Evolutionary conservation across 2,113 vertebrate species (phyloP).

Genomic region (Dicerorhinus sumatrensis): DNA sequence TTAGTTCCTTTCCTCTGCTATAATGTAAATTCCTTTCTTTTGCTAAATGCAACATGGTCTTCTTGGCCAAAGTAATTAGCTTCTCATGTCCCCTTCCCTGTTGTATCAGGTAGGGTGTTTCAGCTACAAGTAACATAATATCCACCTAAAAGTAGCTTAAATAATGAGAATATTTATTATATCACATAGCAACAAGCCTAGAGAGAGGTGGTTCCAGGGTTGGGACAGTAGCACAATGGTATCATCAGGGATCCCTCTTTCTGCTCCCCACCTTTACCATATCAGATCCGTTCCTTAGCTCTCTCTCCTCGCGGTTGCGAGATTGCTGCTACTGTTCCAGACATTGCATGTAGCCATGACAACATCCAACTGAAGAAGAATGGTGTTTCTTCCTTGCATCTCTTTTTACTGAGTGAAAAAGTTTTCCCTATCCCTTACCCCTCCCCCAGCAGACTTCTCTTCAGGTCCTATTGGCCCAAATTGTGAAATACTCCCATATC

Average conservation of each 20-base stretch:
- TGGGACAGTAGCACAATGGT: background rate
- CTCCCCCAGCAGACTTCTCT: background rate
- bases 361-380: background rate
- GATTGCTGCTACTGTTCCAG: background rate
- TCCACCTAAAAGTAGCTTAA: background rate
- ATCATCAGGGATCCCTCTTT: background rate
- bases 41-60: background rate
- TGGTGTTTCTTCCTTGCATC: background rate
- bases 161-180: background rate
- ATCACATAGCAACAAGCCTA: background rate
- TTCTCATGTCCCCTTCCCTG: background rate
- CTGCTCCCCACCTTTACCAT: background rate
- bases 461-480: background rate
- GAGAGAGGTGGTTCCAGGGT: background rate
- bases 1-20: background rate
- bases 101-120: conserved; percentile 12
- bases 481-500: background rate
- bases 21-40: conserved; percentile 2
- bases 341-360: background rate
- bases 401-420: conserved; percentile 4
- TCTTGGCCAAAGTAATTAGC: background rate
- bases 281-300: background rate
- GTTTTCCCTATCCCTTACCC: background rate
- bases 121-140: background rate
- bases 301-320: background rate